A percentile compares a stretch with the other conserved stretches of the same genome.
phyloP scores from a whole-genome alignment of 2,888 invertebrate species.

The Glaucopsyche alexis region DNA sequence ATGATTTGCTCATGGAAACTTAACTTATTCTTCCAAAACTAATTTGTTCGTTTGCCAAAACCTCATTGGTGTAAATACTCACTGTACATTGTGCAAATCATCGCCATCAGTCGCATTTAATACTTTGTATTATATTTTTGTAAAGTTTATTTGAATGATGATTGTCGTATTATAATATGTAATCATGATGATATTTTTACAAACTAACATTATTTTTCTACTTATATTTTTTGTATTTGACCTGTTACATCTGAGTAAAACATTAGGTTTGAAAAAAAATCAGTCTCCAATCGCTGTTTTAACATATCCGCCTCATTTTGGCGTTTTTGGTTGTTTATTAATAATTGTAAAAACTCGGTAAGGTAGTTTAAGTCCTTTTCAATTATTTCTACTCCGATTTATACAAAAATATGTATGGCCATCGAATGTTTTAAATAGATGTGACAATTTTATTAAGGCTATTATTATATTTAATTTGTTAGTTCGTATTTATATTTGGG shows the following conservation, averaged over 20 bases:
- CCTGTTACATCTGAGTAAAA: conserved; percentile 18
- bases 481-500: conserved; percentile 15
- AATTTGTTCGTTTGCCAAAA: conserved; percentile 12
- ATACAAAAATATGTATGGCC: no score
- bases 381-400: background rate
- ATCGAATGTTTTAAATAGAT: conserved; percentile 19
- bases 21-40: conserved; percentile 16
- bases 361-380: background rate
- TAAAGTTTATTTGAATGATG: conserved; percentile 24
- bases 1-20: conserved; percentile 14
- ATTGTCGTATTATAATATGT: conserved; percentile 25
- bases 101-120: conserved; percentile 27
- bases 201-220: conserved; percentile 27
- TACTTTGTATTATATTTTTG: conserved; percentile 31
- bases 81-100: conserved; percentile 29
- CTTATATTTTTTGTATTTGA: conserved; percentile 27
- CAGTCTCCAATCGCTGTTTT: background rate
- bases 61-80: conserved; percentile 24
- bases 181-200: conserved; percentile 8
- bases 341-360: background rate
- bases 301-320: background rate
- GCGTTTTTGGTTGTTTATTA: background rate
- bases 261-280: background rate
- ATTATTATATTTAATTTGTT: conserved; percentile 12
- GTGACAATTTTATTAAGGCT: background rate